A percentile compares a stretch with the other conserved stretches of the same genome.
Evolutionary conservation across 2,797 vertebrate species (phyloP).

Genomic region (Anolis apletophallus): DNA sequence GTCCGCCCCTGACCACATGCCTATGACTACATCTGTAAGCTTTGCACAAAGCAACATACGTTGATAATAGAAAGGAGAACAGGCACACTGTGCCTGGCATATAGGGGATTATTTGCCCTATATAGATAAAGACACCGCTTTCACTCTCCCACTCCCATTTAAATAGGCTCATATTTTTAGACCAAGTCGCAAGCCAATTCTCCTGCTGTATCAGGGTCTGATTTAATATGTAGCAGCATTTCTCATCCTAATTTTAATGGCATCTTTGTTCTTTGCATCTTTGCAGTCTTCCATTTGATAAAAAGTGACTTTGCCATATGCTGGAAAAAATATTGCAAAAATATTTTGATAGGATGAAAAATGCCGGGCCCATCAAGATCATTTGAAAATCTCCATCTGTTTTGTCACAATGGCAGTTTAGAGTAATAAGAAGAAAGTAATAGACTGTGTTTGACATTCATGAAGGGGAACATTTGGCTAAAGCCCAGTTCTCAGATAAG

Average conservation of each 20-base stretch:
- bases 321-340: slow-evolving; percentile 48
- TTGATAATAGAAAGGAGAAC: background rate
- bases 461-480: background rate
- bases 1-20: too few relatives aligned
- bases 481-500: background rate
- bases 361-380: slow-evolving; percentile 51
- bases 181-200: slow-evolving; percentile 36
- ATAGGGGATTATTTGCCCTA: background rate
- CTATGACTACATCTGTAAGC: background rate
- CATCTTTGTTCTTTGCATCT: slow-evolving; percentile 4
- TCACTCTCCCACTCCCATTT: background rate
- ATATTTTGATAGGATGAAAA: slow-evolving; percentile 60
- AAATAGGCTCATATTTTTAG: background rate
- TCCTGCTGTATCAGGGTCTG: background rate
- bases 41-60: background rate
- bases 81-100: too few relatives aligned
- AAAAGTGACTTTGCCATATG: slow-evolving; percentile 47
- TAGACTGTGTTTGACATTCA: slow-evolving; percentile 12
- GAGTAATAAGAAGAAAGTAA: slow-evolving; percentile 21
- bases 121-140: accelerated
- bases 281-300: slow-evolving; percentile 39
- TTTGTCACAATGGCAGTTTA: slow-evolving; percentile 35
- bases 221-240: slow-evolving; percentile 13
- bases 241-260: slow-evolving; percentile 36
- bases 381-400: slow-evolving; percentile 60